Evolutionary conservation across 1,140 invertebrate species (phyloP).

Genomic region (Euschistus heros): DNA sequence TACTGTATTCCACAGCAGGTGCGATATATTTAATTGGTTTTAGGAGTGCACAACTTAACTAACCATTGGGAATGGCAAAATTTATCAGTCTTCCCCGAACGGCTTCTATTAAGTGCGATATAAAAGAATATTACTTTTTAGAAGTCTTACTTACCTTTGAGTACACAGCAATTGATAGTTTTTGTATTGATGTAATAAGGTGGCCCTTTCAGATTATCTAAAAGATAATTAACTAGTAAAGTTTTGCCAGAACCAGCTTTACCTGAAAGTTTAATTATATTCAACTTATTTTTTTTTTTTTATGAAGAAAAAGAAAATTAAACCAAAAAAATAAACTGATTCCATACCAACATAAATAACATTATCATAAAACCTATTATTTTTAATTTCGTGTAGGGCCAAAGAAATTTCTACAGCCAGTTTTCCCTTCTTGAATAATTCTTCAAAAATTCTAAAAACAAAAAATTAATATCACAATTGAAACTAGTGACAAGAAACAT

Average conservation of each 20-base stretch:
- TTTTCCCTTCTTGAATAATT: conserved; percentile 7
- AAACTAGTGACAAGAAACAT: no score
- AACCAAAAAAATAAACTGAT: neutral
- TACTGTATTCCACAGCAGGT: no score
- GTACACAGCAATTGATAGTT: conserved; percentile 19
- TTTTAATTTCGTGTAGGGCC: neutral
- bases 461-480: neutral
- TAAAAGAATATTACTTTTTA: neutral
- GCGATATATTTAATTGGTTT: no score
- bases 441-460: conserved; percentile 1
- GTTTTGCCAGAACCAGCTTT: conserved; percentile 19
- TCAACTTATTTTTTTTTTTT: neutral
- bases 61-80: no score
- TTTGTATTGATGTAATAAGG: conserved; percentile 24
- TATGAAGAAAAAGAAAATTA: neutral
- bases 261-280: neutral
- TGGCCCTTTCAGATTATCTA: conserved; percentile 3
- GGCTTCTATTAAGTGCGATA: no score
- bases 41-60: no score
- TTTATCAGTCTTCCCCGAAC: no score
- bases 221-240: conserved; percentile 8
- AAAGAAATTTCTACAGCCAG: conserved; percentile 9
- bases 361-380: conserved; percentile 1
- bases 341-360: neutral
- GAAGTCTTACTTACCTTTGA: conserved; percentile 24